phyloP scores from a whole-genome alignment of 2,888 invertebrate species.

The Tolmerus cingulatus region DNA sequence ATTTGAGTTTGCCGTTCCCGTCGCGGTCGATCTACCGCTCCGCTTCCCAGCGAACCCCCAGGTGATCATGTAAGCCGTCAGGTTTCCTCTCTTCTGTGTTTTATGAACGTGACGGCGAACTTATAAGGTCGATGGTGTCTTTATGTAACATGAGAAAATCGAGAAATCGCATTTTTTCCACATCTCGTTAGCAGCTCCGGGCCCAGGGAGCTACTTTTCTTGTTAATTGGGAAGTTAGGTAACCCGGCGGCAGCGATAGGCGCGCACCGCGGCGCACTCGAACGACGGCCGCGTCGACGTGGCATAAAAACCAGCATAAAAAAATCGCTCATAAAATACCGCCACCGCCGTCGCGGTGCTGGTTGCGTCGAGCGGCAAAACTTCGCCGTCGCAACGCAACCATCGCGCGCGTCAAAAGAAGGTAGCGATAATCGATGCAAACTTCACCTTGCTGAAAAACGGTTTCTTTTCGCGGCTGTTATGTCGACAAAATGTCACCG shows the following conservation, averaged over 20 bases:
- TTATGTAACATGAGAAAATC: constrained; percentile 41
- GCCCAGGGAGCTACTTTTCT: constrained; percentile 22
- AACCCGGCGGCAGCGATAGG: background rate
- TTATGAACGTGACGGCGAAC: constrained; percentile 34
- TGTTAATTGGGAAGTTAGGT: constrained; percentile 36
- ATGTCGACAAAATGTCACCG: constrained; percentile 16
- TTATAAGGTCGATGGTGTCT: constrained; percentile 38
- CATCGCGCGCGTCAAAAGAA: background rate
- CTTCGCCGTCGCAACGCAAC: background rate
- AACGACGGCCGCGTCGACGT: background rate
- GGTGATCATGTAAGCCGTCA: constrained; percentile 21
- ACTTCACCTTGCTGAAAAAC: constrained; percentile 38
- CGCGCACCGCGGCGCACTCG: background rate
- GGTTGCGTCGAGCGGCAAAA: background rate
- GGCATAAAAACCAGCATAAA: background rate
- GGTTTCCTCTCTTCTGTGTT: constrained; percentile 16
- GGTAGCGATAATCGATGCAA: constrained; percentile 30
- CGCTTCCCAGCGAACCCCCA: background rate
- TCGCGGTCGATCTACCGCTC: background rate
- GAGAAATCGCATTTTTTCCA: constrained; percentile 34
- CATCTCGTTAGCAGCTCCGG: constrained; percentile 7
- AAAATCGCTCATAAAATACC: background rate
- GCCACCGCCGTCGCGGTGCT: background rate
- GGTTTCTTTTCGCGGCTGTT: background rate
- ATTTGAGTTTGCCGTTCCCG: background rate